Evolutionary conservation across 2,888 invertebrate species (phyloP), one percentile per base, ranked within the genome.

Genomic region (Copidosoma aretas): DNA sequence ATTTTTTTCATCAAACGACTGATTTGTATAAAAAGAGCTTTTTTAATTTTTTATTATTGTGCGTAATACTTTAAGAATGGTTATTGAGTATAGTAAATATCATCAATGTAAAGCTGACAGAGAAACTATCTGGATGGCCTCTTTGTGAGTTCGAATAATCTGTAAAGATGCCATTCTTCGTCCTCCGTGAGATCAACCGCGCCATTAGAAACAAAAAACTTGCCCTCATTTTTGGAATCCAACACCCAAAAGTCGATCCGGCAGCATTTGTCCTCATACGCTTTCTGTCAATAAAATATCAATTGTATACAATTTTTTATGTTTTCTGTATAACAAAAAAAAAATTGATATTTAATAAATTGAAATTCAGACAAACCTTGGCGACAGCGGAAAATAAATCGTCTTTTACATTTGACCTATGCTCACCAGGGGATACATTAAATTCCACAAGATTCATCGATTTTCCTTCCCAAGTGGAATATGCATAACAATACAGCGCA

Each of bases 391-490:
- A 61, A 15, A 71, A 43, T 58, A 71, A 64, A 54, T 65, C 56
- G 21, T 56, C 21, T 46, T 17, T 65, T 52, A 71, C 65, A 19
- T 51, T 60, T 52, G 46, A 5, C 51, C 51, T 46, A 25, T 60
- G 53, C 25, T 68, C 58, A 39, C 62, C 62, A 4, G 54, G 5
- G 14, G 59, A 49, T 1, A 65, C 63, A 46, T 68, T 60, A 25
- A 71, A 58, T 32, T 71, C 71, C 59, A 64, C 64, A 67, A 97
- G 85, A 85, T 92, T 91, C 78, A 94, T 86, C 0, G 89, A 85
- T 77, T 89, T 89, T 0, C 97, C 97, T 75, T 89, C 86, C 93
- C 94, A 96, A 0, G 95, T 94, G 5, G 95, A 94, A 84, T 95
- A 97, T 0, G 89, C 88, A 68, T 88, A 89, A 83, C 91, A 95